Conservation (phyloP, 2,797 vertebrate genomes). For the Poecilia velifera region DNA sequence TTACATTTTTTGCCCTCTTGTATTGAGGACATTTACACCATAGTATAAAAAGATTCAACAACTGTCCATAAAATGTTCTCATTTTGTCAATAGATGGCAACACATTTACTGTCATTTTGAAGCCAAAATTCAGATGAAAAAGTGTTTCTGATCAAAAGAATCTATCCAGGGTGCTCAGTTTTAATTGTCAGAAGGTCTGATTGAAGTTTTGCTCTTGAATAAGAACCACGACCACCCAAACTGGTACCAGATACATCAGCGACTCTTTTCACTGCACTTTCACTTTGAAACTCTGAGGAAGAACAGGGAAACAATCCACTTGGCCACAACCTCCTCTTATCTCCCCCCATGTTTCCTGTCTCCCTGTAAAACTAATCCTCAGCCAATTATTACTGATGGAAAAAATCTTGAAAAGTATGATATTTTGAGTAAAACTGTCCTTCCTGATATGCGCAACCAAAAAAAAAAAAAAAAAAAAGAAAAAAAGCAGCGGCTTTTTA, state of each 20-base stretch:
- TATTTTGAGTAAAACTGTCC: background rate
- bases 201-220: background rate
- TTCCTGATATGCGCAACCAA: background rate
- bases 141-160: background rate
- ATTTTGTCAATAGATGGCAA: background rate
- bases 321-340: conserved; percentile 19
- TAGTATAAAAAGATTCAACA: background rate
- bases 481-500: background rate
- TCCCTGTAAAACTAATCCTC: conserved; percentile 14
- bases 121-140: background rate
- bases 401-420: conserved; percentile 9
- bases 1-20: background rate
- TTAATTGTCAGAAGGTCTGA: background rate
- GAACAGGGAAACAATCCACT: conserved; percentile 9
- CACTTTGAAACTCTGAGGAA: conserved; percentile 5
- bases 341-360: conserved; percentile 22
- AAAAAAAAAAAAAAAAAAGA: no score
- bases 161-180: background rate
- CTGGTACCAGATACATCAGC: background rate
- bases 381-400: conserved; percentile 13
- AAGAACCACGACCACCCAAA: background rate
- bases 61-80: background rate
- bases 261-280: background rate
- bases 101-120: background rate
- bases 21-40: background rate